Base-by-base conservation (phyloP, 2,113 vertebrate genomes). In the Triplophysa tibetana region DNA sequence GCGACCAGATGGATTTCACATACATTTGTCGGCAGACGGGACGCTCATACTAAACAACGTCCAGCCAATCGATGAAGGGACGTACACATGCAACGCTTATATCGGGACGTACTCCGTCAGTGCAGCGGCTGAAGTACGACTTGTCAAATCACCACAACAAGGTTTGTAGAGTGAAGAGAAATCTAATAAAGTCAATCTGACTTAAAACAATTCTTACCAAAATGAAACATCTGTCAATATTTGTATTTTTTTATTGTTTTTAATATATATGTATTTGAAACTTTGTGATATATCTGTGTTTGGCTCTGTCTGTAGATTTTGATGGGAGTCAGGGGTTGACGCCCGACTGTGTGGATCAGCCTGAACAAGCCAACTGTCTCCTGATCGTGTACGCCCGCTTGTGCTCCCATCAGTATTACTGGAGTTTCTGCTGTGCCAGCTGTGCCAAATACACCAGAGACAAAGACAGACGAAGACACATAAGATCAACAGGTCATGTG, bases 381-480 rank as follows among this genome's bases (percentile, higher is more conserved):
- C 89, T 99, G 86, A 96, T 99, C 23, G 88, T 99, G 54, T 93
- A 94, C 83, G 96, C 97, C 72, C 95, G 93, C 26, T 94, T 99
- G 41, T 99, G 98, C 86, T 77, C 88, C 63, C 96, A 95, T 1
- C 89, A 91, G 0, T 99, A 99, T 81, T 98, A 96, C 79, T 94
- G 94, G 86, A 95, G 95, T 80, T 99, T 99, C 93, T 99, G 97
- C 92, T 99, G 98, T 0, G 94, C 96, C 79, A 99, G 95, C 92
- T 99, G 98, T 0, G 85, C 94, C 78, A 90, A 86, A 10, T 85
- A 91, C 13, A 87, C 85, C 0, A 86, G 75, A 64, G 70, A 45
- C 16, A 84, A 56, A 4, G 38, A 67, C 77, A 78, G 82, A 76
- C 78, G 70, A 1, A 60, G 78, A 5, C 78, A 50, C 13, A 80